Conservation (phyloP, 2,888 invertebrate species). For the Lycia hirtaria region DNA sequence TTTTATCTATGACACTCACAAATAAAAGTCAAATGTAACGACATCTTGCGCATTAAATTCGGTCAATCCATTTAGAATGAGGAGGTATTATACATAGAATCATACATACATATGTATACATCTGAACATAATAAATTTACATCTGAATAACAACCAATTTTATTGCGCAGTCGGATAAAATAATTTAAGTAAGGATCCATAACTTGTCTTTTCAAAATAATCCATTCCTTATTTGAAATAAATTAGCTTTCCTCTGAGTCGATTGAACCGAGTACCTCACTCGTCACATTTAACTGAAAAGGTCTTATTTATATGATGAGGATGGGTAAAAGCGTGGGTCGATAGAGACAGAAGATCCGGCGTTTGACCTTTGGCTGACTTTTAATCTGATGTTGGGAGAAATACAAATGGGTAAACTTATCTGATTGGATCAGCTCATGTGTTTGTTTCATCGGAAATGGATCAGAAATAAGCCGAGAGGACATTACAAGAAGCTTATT, state of each 20-base stretch:
- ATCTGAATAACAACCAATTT: no score
- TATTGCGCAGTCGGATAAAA: no score
- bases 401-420: constrained; percentile 40
- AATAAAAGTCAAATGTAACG: no score
- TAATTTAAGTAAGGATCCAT: no score
- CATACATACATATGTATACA: no score
- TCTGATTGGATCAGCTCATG: constrained; percentile 41
- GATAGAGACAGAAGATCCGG: constrained; percentile 9
- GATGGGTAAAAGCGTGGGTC: not conserved
- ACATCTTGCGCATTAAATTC: no score
- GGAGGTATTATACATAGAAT: no score
- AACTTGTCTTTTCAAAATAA: not conserved
- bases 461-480: constrained; percentile 36
- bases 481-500: constrained; percentile 29
- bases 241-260: not conserved
- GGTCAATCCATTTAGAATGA: no score
- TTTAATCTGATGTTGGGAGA: constrained; percentile 33
- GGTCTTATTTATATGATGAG: not conserved
- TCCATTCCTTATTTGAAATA: not conserved
- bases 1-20: no score
- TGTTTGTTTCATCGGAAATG: constrained; percentile 40
- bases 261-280: not conserved
- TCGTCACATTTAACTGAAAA: not conserved
- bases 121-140: no score
- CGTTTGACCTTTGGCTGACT: constrained; percentile 33